Conservation (phyloP, 23 tunicate genomes). For the Oikopleura albicans region DNA sequence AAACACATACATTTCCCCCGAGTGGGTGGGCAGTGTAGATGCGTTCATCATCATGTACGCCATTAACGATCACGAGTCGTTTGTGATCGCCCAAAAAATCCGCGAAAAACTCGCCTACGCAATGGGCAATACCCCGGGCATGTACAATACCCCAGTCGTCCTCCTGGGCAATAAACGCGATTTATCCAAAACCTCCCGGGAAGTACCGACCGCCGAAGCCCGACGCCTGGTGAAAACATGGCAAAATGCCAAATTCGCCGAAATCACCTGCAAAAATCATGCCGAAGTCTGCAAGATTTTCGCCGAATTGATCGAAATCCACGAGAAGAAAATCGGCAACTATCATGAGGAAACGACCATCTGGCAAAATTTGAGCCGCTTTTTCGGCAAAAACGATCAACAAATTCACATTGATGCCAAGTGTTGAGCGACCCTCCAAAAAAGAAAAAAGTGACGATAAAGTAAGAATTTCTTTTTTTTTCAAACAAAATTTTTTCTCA, state of each 20-base stretch:
- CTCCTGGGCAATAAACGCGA: conserved; percentile 7
- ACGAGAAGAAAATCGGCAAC: neutral
- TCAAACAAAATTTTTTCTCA: no score
- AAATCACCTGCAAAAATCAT: neutral
- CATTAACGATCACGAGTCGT: neutral
- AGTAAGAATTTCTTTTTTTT: no score
- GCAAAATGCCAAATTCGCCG: conserved; percentile 8
- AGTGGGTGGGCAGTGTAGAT: neutral
- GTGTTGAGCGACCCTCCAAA: no score
- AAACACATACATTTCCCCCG: neutral
- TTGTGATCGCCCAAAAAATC: neutral
- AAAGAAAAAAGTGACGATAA: no score
- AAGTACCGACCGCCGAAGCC: neutral
- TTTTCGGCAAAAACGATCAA: neutral
- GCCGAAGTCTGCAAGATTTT: neutral
- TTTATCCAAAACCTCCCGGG: neutral
- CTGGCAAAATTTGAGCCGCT: neutral
- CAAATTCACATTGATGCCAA: conserved; percentile 6
- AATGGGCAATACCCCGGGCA: neutral
- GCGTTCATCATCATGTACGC: conserved; percentile 14
- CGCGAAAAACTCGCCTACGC: conserved; percentile 2
- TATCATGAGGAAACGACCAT: neutral
- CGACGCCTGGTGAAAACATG: neutral
- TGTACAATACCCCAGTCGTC: neutral
- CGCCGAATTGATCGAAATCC: conserved; percentile 18